Percentiles rank a stretch among this genome's conserved stretches.
Evolutionary conservation across 2,113 vertebrate genomes (phyloP).

Genomic region (Sula dactylatra): DNA sequence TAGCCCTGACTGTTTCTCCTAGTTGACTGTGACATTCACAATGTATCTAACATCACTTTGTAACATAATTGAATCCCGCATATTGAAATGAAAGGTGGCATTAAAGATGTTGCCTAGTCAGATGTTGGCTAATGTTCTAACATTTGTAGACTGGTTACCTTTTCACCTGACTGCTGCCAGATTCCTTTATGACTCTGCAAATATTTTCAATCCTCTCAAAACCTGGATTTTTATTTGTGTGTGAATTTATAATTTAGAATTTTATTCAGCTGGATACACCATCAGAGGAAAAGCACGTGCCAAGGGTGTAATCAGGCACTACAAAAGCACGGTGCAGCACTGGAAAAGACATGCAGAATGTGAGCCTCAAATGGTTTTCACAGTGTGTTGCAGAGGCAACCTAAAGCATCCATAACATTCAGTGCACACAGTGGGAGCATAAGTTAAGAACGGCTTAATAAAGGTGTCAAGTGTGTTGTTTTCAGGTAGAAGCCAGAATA

Average conservation of each 20-base stretch:
- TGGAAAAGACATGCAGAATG: background rate
- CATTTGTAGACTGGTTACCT: background rate
- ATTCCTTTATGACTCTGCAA: background rate
- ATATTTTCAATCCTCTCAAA: background rate
- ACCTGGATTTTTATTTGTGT: background rate
- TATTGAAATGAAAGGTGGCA: background rate
- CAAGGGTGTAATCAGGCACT: background rate
- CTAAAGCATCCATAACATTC: background rate
- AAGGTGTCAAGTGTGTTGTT: background rate
- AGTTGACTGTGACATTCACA: background rate
- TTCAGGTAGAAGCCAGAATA: background rate
- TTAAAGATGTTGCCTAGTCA: background rate
- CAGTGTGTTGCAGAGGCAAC: background rate
- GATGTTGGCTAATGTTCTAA: background rate
- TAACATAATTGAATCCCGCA: background rate
- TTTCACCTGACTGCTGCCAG: background rate
- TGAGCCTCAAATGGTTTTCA: background rate
- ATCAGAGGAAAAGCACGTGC: background rate
- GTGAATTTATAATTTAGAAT: background rate
- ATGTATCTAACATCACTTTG: background rate
- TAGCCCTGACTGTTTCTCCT: background rate
- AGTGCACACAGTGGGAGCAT: accelerated
- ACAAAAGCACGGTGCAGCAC: accelerated
- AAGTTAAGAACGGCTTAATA: background rate
- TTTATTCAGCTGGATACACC: background rate